Conservation (phyloP, 2,113 vertebrate species). For the Rana temporaria region DNA sequence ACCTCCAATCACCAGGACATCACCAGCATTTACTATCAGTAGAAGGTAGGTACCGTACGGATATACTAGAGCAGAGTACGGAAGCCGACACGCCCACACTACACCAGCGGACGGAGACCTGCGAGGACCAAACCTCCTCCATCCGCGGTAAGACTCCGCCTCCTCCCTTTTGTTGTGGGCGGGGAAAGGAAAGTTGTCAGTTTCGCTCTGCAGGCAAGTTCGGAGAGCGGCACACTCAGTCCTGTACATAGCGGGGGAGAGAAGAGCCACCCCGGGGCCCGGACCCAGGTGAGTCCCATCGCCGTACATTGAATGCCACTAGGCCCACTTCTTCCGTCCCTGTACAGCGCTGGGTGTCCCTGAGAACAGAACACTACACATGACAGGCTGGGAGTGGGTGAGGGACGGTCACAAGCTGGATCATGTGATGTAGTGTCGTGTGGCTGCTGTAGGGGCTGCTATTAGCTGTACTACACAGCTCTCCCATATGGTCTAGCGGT, state of each 20-base stretch:
- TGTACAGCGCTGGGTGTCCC: no score
- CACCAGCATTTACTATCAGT: not conserved
- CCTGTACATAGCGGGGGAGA: not conserved
- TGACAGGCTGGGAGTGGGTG: not conserved
- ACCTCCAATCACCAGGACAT: no score
- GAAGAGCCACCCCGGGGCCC: not conserved
- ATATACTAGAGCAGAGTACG: not conserved
- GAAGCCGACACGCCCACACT: not conserved
- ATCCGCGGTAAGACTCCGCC: not conserved
- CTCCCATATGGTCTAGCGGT: slow-evolving; percentile 94
- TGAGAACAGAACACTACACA: not conserved
- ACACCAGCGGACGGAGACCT: not conserved
- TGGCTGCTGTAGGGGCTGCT: not conserved
- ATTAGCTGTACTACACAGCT: not conserved
- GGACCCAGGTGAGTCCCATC: slow-evolving; percentile 20
- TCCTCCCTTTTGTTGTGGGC: not conserved
- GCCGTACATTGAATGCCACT: no score
- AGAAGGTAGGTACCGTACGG: not conserved
- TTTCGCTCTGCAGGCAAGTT: not conserved
- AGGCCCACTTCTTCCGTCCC: no score
- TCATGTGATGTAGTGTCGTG: not conserved
- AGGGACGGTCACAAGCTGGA: not conserved
- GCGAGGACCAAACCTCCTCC: not conserved
- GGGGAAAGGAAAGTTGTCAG: slow-evolving; percentile 40
- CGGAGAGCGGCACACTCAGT: not conserved